Base-by-base conservation (phyloP, 2,797 vertebrate species). In the Malurus leucopterus region DNA sequence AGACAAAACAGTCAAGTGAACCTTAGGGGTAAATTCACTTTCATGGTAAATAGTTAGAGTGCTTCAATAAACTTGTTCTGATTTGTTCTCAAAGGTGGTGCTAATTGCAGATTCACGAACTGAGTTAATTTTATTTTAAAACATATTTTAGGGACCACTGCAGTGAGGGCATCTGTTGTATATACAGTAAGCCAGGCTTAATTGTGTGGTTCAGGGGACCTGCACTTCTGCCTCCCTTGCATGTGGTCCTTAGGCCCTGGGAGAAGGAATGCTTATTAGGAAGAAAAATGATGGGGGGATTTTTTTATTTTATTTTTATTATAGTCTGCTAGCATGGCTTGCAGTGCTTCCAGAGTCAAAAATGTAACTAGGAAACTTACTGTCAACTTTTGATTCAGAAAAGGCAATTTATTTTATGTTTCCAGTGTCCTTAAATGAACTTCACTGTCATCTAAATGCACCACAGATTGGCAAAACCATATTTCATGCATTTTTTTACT, bases 101-200 rank as follows among this genome's bases (percentile, higher is more conserved):
- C 90, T 96, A 95, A 95, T 96, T 96, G 91, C 76, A 55, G 79
- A 85, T 92, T 88, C 76, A 68, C 46, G n/a, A 90, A 55, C 74
- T 70, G 72, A 75, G 91, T 91, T 90, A 86, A 89, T 95, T 95
- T 93, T 95, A 85, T 82, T 94, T 94, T 38, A 91, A 95, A 94
- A 70, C 18, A 17, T 75, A 64, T 93, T 87, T 95, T 80, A 77
- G 44, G 75, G 89, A 88, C 53, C 70, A 79, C 67, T 92, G 69
- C 85, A 80, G 75, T 30, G 78, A 84, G 61, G 69, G 65, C 59
- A 51, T 86, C 89, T 92, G 80, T 90, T 76, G 54, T 62, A 43
- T 55, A 21, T 43, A 20, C 11, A 64, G n/a, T 53, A n/a, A 77
- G 47, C 38, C 71, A 72, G 53, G 41, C 21, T 62, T 55, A 44